A percentile compares a stretch with the other conserved stretches of the same genome.
These are phyloP conservation scores for Melanotaenia pygmaea DNA, from an alignment of 2,797 vertebrate genomes.

Conservation along the genomic window DNA sequence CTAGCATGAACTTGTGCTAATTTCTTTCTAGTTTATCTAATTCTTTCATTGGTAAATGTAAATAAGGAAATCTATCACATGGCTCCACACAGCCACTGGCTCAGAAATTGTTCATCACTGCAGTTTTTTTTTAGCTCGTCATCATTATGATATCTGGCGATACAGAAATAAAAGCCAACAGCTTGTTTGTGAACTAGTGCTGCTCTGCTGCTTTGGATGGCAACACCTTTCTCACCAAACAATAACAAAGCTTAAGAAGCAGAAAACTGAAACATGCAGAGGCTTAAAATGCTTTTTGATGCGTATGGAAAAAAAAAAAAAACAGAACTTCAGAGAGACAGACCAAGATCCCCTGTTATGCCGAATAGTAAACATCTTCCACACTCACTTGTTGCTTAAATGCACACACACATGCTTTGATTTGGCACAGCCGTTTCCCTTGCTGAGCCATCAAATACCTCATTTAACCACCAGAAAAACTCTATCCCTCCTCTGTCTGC, in stretches of 20 bases:
- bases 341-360: constrained; percentile 28
- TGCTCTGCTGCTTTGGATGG: constrained; percentile 28
- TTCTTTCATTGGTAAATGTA: too few species aligned
- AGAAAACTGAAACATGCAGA: constrained; percentile 12
- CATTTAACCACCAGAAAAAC: constrained; percentile 54
- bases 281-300: constrained; percentile 40
- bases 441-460: constrained; percentile 49
- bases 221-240: constrained; percentile 11
- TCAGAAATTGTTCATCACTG: constrained; percentile 22
- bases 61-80: background rate
- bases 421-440: constrained; percentile 32
- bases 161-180: constrained; percentile 33
- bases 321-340: constrained; percentile 24
- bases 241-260: constrained; percentile 27
- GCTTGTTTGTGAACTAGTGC: constrained; percentile 34
- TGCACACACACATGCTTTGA: constrained; percentile 46
- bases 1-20: too few species aligned
- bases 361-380: constrained; percentile 38
- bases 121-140: constrained; percentile 15
- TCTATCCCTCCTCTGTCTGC: constrained; percentile 16
- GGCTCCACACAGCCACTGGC: constrained; percentile 9
- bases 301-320: constrained; percentile 1
- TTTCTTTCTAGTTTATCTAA: too few species aligned
- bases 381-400: constrained; percentile 51
- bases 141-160: constrained; percentile 25